phyloP scores from a whole-genome alignment of 1,140 invertebrate species.

The Nasonia longicornis region DNA sequence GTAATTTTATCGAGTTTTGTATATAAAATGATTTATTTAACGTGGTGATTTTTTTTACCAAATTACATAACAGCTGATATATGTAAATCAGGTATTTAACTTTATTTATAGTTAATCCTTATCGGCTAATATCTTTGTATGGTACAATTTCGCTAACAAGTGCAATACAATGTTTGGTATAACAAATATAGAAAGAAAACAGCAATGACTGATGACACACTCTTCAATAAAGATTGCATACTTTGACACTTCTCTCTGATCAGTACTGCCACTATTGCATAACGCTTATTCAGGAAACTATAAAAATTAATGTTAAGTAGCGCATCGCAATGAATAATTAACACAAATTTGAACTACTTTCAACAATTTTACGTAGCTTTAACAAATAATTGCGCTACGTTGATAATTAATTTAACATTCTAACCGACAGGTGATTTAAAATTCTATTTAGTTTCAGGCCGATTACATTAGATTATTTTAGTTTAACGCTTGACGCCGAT shows the following conservation, averaged over 20 bases:
- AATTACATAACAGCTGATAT: slow-evolving; percentile 63
- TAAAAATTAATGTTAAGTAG: slow-evolving; percentile 29
- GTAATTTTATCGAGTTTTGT: slow-evolving; percentile 42
- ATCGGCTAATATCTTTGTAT: slow-evolving; percentile 60
- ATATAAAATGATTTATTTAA: slow-evolving; percentile 64
- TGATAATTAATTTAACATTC: slow-evolving; percentile 11
- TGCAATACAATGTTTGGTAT: slow-evolving; percentile 57
- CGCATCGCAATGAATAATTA: slow-evolving; percentile 30
- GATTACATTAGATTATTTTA: slow-evolving; percentile 7
- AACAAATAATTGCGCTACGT: slow-evolving; percentile 34
- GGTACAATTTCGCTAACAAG: slow-evolving; percentile 64
- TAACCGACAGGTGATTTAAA: slow-evolving; percentile 22
- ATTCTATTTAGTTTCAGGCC: slow-evolving; percentile 9
- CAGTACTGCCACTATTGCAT: slow-evolving; percentile 11
- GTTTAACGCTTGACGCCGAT: not conserved
- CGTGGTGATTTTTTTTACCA: slow-evolving; percentile 51
- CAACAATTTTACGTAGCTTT: slow-evolving; percentile 30
- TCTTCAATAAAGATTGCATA: slow-evolving; percentile 20
- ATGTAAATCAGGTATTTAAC: slow-evolving; percentile 65
- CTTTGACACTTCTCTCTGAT: slow-evolving; percentile 26
- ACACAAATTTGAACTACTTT: slow-evolving; percentile 23
- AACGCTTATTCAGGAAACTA: slow-evolving; percentile 17
- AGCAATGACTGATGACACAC: slow-evolving; percentile 46
- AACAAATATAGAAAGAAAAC: slow-evolving; percentile 49
- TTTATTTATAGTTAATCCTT: slow-evolving; percentile 63